Base-by-base conservation (phyloP, 2,797 vertebrate genomes). In the Acrossocheilus wenchowensis region DNA sequence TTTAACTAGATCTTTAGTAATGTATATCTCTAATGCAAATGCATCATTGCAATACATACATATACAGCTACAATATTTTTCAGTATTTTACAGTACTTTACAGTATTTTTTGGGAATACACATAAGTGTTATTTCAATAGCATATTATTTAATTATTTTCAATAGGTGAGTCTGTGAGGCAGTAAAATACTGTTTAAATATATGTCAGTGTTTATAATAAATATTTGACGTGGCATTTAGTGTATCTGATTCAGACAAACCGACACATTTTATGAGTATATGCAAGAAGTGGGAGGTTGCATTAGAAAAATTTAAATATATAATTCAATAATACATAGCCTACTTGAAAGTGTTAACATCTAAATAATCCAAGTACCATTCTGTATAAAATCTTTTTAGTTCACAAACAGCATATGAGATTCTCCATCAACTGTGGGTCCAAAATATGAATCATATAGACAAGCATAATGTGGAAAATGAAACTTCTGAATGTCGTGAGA, bases 401-500 rank as follows among this genome's bases (percentile, higher is more conserved):
- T 77, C 19, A 57, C 75, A 78, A n/a, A 78, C 11, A 8, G 17
- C 2, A 52, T 52, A 23, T 36, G 26, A 60, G 52, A 26, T 41
- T 14, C 2, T 77, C n/a, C 12, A 9, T 60, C 12, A 60, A 78
- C 21, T 15, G 23, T 7, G 4, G 6, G 34, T 15, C 23, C 6
- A 60, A 62, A 78, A 62, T 39, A 79, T 79, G 23, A 79, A 62
- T 79, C 36, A 78, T 78, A 5, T 5, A 71, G 14, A 5, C 36
- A 23, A 71, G 8, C 34, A 41, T 71, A 11, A 43, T 43, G 7
- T 26, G 54, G 23, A 43, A 79, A 79, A 78, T 39, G 75, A 78
- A 78, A 78, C 75, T 48, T 74, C 8, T n/a, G 11, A 9, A 26
- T 79, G 54, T 43, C 1, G 71, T 48, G 62, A 89, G 84, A 69